phyloP scores from a whole-genome alignment of 2,888 invertebrate genomes.

The Conus canariensis region DNA sequence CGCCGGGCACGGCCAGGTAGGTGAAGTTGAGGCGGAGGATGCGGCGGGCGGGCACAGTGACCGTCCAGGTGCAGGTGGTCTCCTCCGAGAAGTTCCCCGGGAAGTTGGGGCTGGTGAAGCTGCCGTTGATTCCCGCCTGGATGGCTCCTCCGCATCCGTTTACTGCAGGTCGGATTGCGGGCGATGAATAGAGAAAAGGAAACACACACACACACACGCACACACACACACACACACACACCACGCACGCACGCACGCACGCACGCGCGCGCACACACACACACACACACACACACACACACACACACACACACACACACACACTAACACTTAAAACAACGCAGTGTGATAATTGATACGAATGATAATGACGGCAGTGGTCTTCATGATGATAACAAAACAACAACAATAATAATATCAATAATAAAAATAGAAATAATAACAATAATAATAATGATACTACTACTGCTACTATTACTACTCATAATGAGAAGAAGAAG shows the following conservation, averaged over 20 bases:
- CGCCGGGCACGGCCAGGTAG: conserved; percentile 55
- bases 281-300: conserved; percentile 1
- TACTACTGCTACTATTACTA: no score
- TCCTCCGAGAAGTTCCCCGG: conserved; percentile 91
- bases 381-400: no score
- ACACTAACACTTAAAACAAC: background rate
- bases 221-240: background rate
- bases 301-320: background rate
- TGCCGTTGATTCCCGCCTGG: conserved; percentile 84
- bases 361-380: no score
- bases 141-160: conserved; percentile 83
- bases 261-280: background rate
- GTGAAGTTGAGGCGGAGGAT: conserved; percentile 88
- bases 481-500: no score
- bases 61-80: conserved; percentile 89
- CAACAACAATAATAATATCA: no score
- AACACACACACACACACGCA: background rate
- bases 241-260: background rate
- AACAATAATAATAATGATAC: no score
- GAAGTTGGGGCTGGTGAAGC: conserved; percentile 89
- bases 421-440: no score
- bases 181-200: no score
- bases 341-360: no score
- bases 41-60: conserved; percentile 85
- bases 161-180: conserved; percentile 51